A percentile compares a stretch with the other conserved stretches of the same genome.
phyloP scores from a whole-genome alignment of 2,113 vertebrate genomes.

The Pogonocichla stellata region DNA sequence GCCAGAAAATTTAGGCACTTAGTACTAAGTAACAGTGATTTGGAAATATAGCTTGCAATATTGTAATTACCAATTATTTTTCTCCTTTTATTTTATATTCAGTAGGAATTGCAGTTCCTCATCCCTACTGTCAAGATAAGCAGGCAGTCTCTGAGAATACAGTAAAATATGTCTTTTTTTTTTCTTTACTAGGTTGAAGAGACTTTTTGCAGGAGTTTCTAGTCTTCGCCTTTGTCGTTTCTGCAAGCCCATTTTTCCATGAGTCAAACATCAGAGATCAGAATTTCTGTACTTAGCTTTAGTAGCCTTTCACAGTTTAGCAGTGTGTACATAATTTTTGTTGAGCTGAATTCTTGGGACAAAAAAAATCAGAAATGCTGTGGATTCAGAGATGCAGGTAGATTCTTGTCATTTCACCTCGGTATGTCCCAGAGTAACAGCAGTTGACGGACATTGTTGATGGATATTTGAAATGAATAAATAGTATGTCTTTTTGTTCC shows the following conservation, averaged over 20 bases:
- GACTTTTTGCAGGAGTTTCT: background rate
- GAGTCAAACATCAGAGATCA: background rate
- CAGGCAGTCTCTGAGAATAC: background rate
- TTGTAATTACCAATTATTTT: conserved; percentile 18
- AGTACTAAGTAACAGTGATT: conserved; percentile 4
- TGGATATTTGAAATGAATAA: conserved; percentile 21
- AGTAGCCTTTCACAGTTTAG: background rate
- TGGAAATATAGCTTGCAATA: conserved; percentile 44
- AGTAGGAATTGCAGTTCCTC: conserved; percentile 1
- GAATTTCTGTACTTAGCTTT: background rate
- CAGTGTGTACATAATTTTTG: background rate
- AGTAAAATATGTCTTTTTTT: background rate
- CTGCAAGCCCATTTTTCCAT: background rate
- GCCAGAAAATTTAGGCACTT: conserved; percentile 32
- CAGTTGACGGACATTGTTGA: conserved; percentile 9
- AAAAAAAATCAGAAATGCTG: background rate
- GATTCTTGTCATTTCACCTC: background rate
- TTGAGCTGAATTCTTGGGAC: background rate
- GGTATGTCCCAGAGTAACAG: background rate
- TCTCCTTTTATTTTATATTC: background rate
- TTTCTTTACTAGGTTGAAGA: background rate
- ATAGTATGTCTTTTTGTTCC: background rate
- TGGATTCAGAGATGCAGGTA: background rate
- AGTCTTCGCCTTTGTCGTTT: background rate
- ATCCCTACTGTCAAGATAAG: background rate